Base-by-base conservation (phyloP, 64 coral and sea anemone genomes). In the Astreopora myriophthalma region DNA sequence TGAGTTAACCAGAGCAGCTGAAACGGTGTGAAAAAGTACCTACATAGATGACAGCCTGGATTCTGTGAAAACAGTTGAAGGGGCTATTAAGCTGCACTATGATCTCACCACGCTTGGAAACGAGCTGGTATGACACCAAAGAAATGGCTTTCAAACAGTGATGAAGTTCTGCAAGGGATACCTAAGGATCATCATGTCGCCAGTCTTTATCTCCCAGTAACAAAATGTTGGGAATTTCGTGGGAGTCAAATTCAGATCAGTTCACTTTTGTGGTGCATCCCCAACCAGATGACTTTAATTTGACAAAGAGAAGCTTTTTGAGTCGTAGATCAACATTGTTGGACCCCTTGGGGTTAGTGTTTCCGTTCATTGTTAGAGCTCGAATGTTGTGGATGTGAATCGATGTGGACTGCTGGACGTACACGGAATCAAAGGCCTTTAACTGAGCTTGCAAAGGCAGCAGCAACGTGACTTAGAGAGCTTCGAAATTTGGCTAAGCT, bases 61-160 rank as follows among this genome's bases (percentile, higher is more conserved):
- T 40, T 65, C 51, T n/a, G 73, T 66, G 46, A 16, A 29, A 44
- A 66, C 79, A 39, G 76, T 61, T 80, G 40, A 88, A 73, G 39
- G 46, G 28, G 74, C 44, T 62, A 62, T 89, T 78, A 36, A 89
- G 39, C 51, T 89, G 57, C 51, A 57, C 63, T 25, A 84, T 19
- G 46, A 90, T 38, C 74, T 88, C 3, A 88, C 27, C 2, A 20
- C 13, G 8, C 20, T 94, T 17, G 75, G 92, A 52, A 30, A 60
- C 40, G 25, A 30, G 92, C 92, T 1, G 74, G 76, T 10, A 94
- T 94, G 84, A 61, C 83, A 26, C 86, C 86, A 5, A 86, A 74
- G 65, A 76, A 93, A 48, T 93, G 91, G 83, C 51, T 93, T 38
- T 93, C 42, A 29, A 93, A 87, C 38, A 17, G 16, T 69, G 52